Evolutionary conservation across 1,140 invertebrate species (phyloP).

Genomic region (Hyposmocoma kahamanoa): DNA sequence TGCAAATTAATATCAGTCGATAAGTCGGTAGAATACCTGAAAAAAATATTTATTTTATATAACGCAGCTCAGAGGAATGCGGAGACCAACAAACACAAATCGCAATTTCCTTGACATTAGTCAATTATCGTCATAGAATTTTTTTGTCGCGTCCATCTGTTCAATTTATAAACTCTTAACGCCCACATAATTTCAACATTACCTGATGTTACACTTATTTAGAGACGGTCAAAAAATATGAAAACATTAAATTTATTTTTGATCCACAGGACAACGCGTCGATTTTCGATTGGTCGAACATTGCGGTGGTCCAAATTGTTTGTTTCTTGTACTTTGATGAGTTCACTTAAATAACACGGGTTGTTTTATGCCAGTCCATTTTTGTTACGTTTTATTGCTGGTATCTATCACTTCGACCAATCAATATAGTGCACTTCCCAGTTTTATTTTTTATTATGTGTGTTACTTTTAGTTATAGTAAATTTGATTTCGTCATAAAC

Average conservation of each 20-base stretch:
- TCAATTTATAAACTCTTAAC: too few species aligned
- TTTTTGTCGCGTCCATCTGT: background rate
- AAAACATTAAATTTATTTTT: conserved; percentile 18
- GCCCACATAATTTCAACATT: too few species aligned
- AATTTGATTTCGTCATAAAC: background rate
- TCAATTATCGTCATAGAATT: background rate
- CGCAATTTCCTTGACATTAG: background rate
- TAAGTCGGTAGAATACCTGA: too few species aligned
- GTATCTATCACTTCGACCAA: conserved; percentile 24
- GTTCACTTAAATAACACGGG: conserved; percentile 48
- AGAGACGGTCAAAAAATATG: too few species aligned
- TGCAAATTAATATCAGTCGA: background rate
- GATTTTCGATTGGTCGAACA: conserved; percentile 31
- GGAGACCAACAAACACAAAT: background rate
- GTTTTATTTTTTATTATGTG: background rate
- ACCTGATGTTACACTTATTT: too few species aligned
- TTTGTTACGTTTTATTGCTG: conserved; percentile 29
- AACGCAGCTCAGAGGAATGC: too few species aligned
- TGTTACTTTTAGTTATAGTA: background rate
- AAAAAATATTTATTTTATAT: too few species aligned
- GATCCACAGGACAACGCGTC: conserved; percentile 40
- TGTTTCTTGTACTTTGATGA: conserved; percentile 51
- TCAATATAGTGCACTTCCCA: conserved; percentile 14
- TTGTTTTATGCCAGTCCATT: conserved; percentile 30
- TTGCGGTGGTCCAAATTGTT: conserved; percentile 58